Evolutionary conservation across 2,113 vertebrate genomes (phyloP), one percentile per base, ranked within the genome.

Genomic region (Montifringilla adamsi): DNA sequence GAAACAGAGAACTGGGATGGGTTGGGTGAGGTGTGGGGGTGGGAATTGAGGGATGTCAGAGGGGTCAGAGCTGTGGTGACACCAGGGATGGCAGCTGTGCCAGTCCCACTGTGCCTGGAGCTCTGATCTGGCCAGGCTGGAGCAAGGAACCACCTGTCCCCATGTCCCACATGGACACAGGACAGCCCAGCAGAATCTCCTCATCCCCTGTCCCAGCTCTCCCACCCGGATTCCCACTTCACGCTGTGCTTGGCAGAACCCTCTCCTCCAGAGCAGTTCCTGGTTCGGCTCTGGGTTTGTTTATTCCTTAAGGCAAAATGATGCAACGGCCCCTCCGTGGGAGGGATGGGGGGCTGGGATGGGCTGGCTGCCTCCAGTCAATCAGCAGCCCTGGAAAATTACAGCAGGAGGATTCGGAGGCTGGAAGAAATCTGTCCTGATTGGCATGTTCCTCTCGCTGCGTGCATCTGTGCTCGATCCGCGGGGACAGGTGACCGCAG

Each of bases 241-340:
- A 8, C 1, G 1, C 63, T 11, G 44, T 19, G 7, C 81, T 67
- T n/a, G 77, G 60, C 79, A 12, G 58, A 47, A 85, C 69, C 31
- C 1, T 89, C 79, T 90, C 78, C 46, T 82, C 49, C 67, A 16
- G 62, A 85, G 75, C 83, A 7, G 79, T 13, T 69, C 49, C 83
- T 60, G 86, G 37, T 90, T 93, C 43, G 1, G 67, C 92, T 63
- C 62, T 0, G 22, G 50, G 59, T 63, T 92, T 94, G 87, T 93
- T 95, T 95, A 67, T 96, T 96, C 91, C 95, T 92, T 55, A n/a
- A 94, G 80, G 93, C 93, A 74, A 95, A 97, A 78, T 96, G 96
- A 96, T 94, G 95, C 94, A 95, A 95, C 39, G 1, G 67, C 89
- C 94, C 92, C 94, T 94, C 79, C 1, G 80, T 94, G 94, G 95